Conservation (phyloP, 2,888 invertebrate species). For the Carterocephalus palaemon region DNA sequence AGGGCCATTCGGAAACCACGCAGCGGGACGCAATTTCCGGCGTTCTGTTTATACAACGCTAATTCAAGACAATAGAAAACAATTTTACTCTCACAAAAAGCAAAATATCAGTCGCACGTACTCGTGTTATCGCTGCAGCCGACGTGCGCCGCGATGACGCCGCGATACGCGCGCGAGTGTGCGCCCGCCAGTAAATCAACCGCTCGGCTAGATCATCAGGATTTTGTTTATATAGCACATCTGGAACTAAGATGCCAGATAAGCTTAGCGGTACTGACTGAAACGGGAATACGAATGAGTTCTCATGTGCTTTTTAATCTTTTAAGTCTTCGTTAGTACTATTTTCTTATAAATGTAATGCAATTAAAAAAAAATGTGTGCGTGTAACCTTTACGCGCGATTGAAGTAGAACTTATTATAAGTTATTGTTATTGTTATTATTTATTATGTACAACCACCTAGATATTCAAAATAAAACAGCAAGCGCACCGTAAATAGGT, state of each 20-base stretch:
- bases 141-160: conserved; percentile 38
- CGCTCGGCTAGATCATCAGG: conserved; percentile 30
- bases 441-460: too few relatives aligned
- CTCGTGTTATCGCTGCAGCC: conserved; percentile 32
- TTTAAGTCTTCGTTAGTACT: too few relatives aligned
- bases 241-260: conserved; percentile 30
- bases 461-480: too few relatives aligned
- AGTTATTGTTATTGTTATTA: too few relatives aligned
- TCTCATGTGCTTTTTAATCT: too few relatives aligned
- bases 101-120: conserved; percentile 39
- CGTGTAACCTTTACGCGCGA: too few relatives aligned
- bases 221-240: conserved; percentile 32
- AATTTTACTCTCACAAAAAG: conserved; percentile 36
- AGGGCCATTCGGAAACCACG: conserved; percentile 17
- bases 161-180: conserved; percentile 32
- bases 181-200: conserved; percentile 31
- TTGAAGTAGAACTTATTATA: too few relatives aligned
- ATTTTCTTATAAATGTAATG: too few relatives aligned
- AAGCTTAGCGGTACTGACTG: conserved; percentile 29
- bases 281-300: conserved; percentile 29
- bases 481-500: too few relatives aligned
- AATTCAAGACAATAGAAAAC: conserved; percentile 31
- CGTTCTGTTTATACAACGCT: conserved; percentile 24
- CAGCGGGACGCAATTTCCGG: conserved; percentile 23
- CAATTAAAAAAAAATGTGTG: too few relatives aligned